A percentile compares a stretch with the other conserved stretches of the same genome.
Conservation (phyloP, 2,113 vertebrate species). For the Lipotes vexillifer region DNA sequence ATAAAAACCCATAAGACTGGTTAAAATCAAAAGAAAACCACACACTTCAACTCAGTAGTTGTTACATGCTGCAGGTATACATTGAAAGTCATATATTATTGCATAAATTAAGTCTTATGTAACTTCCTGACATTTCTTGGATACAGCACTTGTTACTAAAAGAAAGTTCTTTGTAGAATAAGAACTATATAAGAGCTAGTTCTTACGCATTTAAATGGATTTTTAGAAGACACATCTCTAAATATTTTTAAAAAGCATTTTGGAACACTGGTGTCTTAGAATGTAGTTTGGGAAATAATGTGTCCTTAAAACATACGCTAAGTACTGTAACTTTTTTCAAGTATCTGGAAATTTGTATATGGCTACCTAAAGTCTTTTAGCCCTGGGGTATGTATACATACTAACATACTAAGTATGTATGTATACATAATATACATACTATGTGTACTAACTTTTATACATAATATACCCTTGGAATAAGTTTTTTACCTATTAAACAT, state of each 20-base stretch:
- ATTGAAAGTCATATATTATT: background rate
- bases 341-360: background rate
- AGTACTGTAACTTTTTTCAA: background rate
- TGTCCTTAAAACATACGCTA: background rate
- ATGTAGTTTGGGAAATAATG: background rate
- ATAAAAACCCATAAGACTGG: background rate
- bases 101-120: background rate
- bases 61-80: background rate
- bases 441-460: background rate
- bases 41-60: background rate
- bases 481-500: background rate
- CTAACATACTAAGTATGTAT: too few relatives aligned
- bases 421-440: too few relatives aligned
- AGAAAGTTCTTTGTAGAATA: background rate
- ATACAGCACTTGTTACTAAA: background rate
- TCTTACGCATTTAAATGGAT: background rate
- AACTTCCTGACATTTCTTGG: background rate
- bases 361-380: background rate
- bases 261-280: background rate
- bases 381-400: background rate
- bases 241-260: background rate
- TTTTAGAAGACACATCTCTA: background rate
- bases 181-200: background rate
- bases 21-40: background rate
- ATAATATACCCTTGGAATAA: background rate